A percentile compares a stretch with the other conserved stretches of the same genome.
Conservation (phyloP, 2,113 vertebrate genomes). For the Sisor rabdophorus region DNA sequence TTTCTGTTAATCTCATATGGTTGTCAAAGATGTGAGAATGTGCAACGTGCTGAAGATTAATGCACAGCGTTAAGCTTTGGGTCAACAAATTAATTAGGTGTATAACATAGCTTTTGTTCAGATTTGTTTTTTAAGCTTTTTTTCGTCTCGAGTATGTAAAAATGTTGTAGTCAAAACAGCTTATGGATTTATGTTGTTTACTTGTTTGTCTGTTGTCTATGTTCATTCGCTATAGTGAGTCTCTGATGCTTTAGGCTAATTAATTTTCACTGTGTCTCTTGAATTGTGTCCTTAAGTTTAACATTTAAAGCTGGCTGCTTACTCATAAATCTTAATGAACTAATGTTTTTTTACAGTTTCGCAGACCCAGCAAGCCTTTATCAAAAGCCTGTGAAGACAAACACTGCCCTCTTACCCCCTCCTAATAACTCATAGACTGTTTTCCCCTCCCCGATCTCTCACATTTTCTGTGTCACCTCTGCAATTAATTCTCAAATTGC, state of each 20-base stretch:
- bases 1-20: constrained; percentile 37
- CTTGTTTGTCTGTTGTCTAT: not conserved
- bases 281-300: not conserved
- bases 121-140: not conserved
- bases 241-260: constrained; percentile 3
- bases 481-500: constrained; percentile 64
- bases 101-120: constrained; percentile 27
- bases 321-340: constrained; percentile 14
- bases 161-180: not conserved
- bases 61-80: constrained; percentile 32
- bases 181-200: not conserved
- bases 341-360: not conserved
- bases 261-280: not conserved
- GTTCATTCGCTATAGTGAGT: not conserved
- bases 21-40: constrained; percentile 25
- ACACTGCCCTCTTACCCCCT: constrained; percentile 9
- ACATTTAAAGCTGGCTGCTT: not conserved
- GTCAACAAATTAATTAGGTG: constrained; percentile 42
- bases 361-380: not conserved
- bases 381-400: constrained; percentile 29
- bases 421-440: constrained; percentile 24
- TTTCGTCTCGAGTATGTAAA: constrained; percentile 5
- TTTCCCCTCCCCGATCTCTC: not conserved
- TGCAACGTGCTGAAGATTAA: constrained; percentile 23
- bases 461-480: constrained; percentile 54